Evolutionary conservation across 2,888 invertebrate genomes (phyloP).

Genomic region (Balanococcus diminutus): DNA sequence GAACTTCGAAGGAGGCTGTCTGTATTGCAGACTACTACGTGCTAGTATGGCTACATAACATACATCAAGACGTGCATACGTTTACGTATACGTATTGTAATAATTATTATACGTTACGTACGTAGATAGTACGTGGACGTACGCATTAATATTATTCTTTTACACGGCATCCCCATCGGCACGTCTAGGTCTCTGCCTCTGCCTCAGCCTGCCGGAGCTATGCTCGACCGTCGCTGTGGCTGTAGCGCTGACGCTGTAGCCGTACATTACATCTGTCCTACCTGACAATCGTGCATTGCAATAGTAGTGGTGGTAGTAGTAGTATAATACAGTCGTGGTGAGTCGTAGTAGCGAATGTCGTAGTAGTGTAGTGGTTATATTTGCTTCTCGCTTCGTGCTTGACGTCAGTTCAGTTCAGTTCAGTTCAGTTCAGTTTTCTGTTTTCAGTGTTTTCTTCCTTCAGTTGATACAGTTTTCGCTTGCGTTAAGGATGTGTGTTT

Average conservation of each 20-base stretch:
- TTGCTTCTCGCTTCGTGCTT: background rate
- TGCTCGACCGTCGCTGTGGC: background rate
- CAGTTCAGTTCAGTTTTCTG: background rate
- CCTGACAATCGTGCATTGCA: background rate
- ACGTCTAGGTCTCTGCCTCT: too few relatives aligned
- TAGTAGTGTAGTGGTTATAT: background rate
- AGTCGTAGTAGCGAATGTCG: background rate
- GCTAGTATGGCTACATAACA: too few relatives aligned
- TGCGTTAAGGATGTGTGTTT: background rate
- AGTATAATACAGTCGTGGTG: background rate
- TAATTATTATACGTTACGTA: too few relatives aligned
- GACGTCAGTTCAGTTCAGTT: background rate
- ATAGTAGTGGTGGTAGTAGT: background rate
- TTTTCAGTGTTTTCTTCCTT: too few relatives aligned
- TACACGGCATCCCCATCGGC: too few relatives aligned
- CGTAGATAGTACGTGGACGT: too few relatives aligned
- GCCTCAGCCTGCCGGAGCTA: too few relatives aligned
- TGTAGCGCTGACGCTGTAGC: background rate
- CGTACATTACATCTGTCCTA: background rate
- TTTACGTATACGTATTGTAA: too few relatives aligned
- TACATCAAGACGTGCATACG: too few relatives aligned
- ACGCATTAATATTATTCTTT: too few relatives aligned
- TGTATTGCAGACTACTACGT: too few relatives aligned
- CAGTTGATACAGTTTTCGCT: background rate
- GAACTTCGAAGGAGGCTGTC: too few relatives aligned